A percentile compares a stretch with the other conserved stretches of the same genome.
phyloP scores from a whole-genome alignment of 1,140 invertebrate genomes.

The Achatina immaculata region DNA sequence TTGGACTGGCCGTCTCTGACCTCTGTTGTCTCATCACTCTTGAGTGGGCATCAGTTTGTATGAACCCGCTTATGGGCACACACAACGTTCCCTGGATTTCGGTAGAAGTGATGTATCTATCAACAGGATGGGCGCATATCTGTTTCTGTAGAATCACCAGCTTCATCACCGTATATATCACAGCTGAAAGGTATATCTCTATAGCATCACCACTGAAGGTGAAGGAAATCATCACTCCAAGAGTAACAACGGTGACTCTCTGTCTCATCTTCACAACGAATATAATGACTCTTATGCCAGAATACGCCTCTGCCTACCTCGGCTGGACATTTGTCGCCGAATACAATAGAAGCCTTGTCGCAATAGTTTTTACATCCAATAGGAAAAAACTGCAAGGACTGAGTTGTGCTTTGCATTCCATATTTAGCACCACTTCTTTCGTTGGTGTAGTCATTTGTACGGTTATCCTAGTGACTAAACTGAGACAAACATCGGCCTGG shows the following conservation, averaged over 20 bases:
- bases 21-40: not conserved
- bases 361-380: not conserved
- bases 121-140: not conserved
- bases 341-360: not conserved
- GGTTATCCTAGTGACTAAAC: not conserved
- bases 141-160: not conserved
- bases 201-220: conserved; percentile 8
- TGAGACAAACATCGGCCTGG: not conserved
- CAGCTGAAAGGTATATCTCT: conserved; percentile 4
- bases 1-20: conserved; percentile 3
- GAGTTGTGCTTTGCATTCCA: not conserved
- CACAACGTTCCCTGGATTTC: not conserved
- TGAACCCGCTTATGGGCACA: not conserved
- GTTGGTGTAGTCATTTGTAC: not conserved
- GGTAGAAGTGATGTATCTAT: not conserved
- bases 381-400: not conserved
- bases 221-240: not conserved
- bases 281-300: not conserved
- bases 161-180: not conserved
- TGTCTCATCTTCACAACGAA: not conserved
- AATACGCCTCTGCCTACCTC: not conserved
- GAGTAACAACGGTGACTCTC: not conserved
- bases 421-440: not conserved
- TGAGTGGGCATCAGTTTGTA: not conserved
- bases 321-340: not conserved